A percentile compares a stretch with the other conserved stretches of the same genome.
Conservation (phyloP, 1,140 invertebrate genomes). For the Holotrichia oblita region DNA sequence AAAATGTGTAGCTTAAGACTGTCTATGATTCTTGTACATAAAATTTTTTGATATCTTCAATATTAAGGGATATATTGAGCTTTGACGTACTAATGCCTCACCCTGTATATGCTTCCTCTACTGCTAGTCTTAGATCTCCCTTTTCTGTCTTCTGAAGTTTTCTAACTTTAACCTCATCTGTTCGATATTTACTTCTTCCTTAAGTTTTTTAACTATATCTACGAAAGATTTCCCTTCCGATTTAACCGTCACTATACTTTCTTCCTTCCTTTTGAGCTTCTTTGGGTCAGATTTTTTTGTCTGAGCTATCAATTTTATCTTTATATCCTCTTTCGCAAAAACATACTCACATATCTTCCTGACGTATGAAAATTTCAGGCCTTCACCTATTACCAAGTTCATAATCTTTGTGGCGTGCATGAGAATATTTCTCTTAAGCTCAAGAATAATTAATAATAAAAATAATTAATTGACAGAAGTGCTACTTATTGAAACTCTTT, state of each 20-base stretch:
- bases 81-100: no score
- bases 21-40: no score
- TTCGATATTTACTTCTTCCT: background rate
- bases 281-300: background rate
- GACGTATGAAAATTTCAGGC: background rate
- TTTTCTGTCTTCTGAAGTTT: background rate
- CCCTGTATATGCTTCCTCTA: background rate
- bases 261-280: background rate
- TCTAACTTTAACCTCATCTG: background rate
- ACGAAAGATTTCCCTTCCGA: background rate
- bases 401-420: background rate
- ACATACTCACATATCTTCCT: slow-evolving; percentile 10
- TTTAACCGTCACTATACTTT: background rate
- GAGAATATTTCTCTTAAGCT: background rate
- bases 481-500: no score
- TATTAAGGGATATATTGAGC: no score
- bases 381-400: background rate
- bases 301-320: background rate
- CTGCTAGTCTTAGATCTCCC: background rate
- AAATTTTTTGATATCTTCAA: no score
- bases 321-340: background rate
- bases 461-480: no score
- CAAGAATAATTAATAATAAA: no score
- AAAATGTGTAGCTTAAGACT: no score
- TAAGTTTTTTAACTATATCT: background rate